phyloP scores from a whole-genome alignment of 1,140 invertebrate species.

The Drosophila yakuba region DNA sequence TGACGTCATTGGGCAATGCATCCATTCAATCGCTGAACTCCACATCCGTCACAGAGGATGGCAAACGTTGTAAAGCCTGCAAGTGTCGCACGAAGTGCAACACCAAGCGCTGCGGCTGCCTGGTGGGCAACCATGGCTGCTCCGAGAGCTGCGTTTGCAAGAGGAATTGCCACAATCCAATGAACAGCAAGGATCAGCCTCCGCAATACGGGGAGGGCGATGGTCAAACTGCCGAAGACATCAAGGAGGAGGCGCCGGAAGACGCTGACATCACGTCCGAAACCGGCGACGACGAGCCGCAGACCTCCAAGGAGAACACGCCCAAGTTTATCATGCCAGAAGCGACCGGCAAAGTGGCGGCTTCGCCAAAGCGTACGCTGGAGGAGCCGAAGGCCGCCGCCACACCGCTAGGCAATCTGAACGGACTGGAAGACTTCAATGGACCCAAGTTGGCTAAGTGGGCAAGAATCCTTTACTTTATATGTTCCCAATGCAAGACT shows the following conservation, averaged over 20 bases:
- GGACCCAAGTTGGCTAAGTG: slow-evolving; percentile 41
- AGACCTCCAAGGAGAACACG: slow-evolving; percentile 1
- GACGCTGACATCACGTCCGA: not conserved
- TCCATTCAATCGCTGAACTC: slow-evolving; percentile 15
- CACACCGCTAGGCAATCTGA: not conserved
- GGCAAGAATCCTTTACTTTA: not conserved
- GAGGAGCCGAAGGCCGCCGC: not conserved
- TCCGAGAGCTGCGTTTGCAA: slow-evolving; percentile 39
- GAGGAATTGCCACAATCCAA: slow-evolving; percentile 51
- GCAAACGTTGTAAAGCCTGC: slow-evolving; percentile 20
- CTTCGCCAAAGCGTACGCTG: slow-evolving; percentile 11
- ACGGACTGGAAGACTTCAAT: not conserved
- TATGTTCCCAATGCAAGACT: not conserved
- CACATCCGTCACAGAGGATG: slow-evolving; percentile 9
- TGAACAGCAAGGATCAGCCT: not conserved
- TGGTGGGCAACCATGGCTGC: slow-evolving; percentile 18
- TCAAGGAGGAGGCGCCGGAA: not conserved
- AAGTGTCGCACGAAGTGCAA: slow-evolving; percentile 61
- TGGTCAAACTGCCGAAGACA: not conserved
- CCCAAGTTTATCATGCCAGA: slow-evolving; percentile 5
- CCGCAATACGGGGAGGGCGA: slow-evolving; percentile 21
- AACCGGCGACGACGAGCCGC: not conserved
- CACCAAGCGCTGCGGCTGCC: slow-evolving; percentile 64
- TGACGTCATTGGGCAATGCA: slow-evolving; percentile 13
- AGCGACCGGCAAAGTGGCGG: not conserved